These are phyloP conservation scores for Pitta sordida DNA, from an alignment of 2,113 vertebrate species.

Conservation along the genomic window DNA sequence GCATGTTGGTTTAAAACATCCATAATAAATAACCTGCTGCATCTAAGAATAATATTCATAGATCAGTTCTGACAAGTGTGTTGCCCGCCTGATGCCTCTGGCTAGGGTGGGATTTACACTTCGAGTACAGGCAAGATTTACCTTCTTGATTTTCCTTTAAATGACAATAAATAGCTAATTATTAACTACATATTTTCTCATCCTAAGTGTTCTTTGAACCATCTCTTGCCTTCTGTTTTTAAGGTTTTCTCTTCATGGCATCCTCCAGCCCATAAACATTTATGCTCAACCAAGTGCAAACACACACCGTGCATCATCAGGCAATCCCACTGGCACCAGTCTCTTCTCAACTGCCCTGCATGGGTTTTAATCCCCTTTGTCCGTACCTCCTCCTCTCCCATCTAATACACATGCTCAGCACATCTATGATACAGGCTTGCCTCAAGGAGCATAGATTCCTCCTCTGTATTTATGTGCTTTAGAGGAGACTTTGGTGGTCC, in stretches of 20 bases:
- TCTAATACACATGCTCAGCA: background rate
- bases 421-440: background rate
- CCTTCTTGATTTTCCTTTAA: background rate
- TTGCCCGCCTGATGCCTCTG: background rate
- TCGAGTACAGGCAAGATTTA: background rate
- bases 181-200: background rate
- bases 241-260: background rate
- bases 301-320: background rate
- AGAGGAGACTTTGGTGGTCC: background rate
- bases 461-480: background rate
- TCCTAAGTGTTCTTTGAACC: background rate
- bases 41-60: slow-evolving; percentile 1
- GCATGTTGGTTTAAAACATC: slow-evolving; percentile 7
- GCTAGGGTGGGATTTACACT: background rate
- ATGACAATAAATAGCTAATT: background rate
- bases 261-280: background rate
- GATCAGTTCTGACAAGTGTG: slow-evolving; percentile 19
- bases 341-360: fast-evolving
- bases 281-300: background rate
- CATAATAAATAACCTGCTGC: slow-evolving; percentile 29
- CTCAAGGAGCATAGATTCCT: background rate
- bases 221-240: background rate
- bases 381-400: background rate
- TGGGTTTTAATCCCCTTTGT: background rate
- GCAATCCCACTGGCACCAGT: background rate